Conservation (phyloP, 2,797 vertebrate genomes). For the Hydrocynus forskahlii region DNA sequence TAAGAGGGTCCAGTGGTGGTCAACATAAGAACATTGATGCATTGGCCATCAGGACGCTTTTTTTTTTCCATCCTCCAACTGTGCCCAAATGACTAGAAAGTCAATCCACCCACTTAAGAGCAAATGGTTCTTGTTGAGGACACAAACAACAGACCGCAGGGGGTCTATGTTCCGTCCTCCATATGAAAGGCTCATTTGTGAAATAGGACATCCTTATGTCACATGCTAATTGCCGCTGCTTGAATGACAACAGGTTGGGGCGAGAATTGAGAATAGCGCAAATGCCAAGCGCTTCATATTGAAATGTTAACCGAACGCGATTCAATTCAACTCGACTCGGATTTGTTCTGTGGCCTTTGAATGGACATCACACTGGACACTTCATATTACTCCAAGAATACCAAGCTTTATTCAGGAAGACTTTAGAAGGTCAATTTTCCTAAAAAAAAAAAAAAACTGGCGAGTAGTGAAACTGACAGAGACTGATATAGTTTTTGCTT, state of each 20-base stretch:
- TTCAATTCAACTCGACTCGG: slow-evolving; percentile 25
- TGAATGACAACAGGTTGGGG: slow-evolving; percentile 26
- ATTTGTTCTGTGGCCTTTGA: slow-evolving; percentile 8
- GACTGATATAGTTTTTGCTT: neutral
- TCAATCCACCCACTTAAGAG: neutral
- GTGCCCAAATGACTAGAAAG: slow-evolving; percentile 43
- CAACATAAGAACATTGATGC: slow-evolving; percentile 73
- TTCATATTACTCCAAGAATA: slow-evolving; percentile 9
- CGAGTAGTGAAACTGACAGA: no score
- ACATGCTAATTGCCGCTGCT: slow-evolving; percentile 44
- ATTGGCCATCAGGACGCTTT: slow-evolving; percentile 65
- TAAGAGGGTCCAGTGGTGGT: slow-evolving; percentile 37
- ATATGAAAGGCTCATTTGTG: slow-evolving; percentile 31
- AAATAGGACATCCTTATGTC: slow-evolving; percentile 36
- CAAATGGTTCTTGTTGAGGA: slow-evolving; percentile 33
- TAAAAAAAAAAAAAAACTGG: no score
- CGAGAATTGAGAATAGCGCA: slow-evolving; percentile 41
- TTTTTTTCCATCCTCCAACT: slow-evolving; percentile 40
- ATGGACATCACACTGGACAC: slow-evolving; percentile 2
- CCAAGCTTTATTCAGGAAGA: neutral
- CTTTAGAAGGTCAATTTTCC: slow-evolving; percentile 21
- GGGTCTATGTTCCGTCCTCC: slow-evolving; percentile 17
- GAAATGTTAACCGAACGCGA: slow-evolving; percentile 42
- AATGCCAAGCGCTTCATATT: slow-evolving; percentile 44
- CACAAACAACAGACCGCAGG: slow-evolving; percentile 21